Base-by-base conservation (phyloP, 2,888 invertebrate species). In the Amphimallon solstitiale region DNA sequence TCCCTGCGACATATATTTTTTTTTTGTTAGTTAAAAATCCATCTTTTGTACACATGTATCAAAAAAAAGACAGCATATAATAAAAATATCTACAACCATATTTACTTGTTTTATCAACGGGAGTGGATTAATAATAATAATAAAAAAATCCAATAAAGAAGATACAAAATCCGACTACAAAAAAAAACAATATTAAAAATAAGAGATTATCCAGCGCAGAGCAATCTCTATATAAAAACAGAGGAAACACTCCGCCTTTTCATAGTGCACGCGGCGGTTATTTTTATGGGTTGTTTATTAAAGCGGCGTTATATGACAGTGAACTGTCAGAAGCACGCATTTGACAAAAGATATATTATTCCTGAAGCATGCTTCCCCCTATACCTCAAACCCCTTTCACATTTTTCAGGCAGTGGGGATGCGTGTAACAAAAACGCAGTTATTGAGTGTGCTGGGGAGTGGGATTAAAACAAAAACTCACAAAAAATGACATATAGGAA, bases 331-430 rank as follows among this genome's bases (percentile, higher is more conserved):
- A 38, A 46, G 61, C 61, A 61, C 61, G 49, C 61, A 49, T 61
- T 61, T 61, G 61, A 61, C 61, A 61, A 61, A 61, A 61, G 61
- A 61, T 61, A 61, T 61, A 61, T 61, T 61, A 61, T 61, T 49
- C 54, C 54, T 54, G 54, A 54, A 54, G 54, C 61, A 37, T 61
- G 14, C 48, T 21, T 48, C 49, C 48, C 35, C 46, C 17, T 38
- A 21, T 54, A 15, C 34, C 19, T 38, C 38, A 14, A 54, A 21
- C 38, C 54, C 38, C 54, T 40, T 38, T 9, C 38, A 40, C 54
- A 54, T 54, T 54, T 54, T 54, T 54, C 38, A 54, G 54, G 40
- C 38, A 9, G 54, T 37, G 12, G 10, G 7, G 38, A 37, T 23
- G 54, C 12, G 19, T n/a, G 54, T 54, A 19, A 54, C 54, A 40